Base-by-base conservation (phyloP, 2,888 invertebrate genomes). In the Drosophila yooni region DNA sequence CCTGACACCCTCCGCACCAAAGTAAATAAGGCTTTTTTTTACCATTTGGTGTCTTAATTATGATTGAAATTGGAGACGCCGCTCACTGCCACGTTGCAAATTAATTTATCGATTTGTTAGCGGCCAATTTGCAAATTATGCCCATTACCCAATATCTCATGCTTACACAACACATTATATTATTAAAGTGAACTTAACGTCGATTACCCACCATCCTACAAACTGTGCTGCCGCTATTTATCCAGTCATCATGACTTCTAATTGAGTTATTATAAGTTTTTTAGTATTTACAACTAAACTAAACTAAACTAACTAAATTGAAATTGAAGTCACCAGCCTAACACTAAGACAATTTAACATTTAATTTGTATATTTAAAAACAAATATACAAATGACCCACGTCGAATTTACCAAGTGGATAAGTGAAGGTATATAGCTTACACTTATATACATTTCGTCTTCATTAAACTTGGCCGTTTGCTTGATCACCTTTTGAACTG, bases 41-140 rank as follows among this genome's bases (percentile, higher is more conserved):
- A 57, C 58, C 75, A 61, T 70, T 76, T 87, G 66, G 74, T 85
- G 83, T 80, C 87, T 86, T 87, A 86, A 86, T 86, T 86, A 87
- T 87, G 85, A 85, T 87, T 84, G 83, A 74, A 63, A 74, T 68
- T 48, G 68, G 68, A 68, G 63, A 57, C 73, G 69, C 72, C 54
- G 29, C 38, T 54, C 60, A 63, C 36, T 65, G 65, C 68, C 62
- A 54, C 57, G 73, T 75, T 71, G 33, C 34, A 75, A 69, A 79
- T 70, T 74, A 56, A 76, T 72, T 72, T 78, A 85, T 86, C 67
- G 83, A 84, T 84, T 80, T 56, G 46, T n/a, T 40, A n/a, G 29
- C 31, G 34, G 53, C 52, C 69, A 73, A 60, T 79, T 72, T 71
- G 33, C 65, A 66, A 82, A 82, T 74, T 70, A 48, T 69, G 61